Evolutionary conservation across 2,888 invertebrate species (phyloP).

Genomic region (Scaptomyza flava): DNA sequence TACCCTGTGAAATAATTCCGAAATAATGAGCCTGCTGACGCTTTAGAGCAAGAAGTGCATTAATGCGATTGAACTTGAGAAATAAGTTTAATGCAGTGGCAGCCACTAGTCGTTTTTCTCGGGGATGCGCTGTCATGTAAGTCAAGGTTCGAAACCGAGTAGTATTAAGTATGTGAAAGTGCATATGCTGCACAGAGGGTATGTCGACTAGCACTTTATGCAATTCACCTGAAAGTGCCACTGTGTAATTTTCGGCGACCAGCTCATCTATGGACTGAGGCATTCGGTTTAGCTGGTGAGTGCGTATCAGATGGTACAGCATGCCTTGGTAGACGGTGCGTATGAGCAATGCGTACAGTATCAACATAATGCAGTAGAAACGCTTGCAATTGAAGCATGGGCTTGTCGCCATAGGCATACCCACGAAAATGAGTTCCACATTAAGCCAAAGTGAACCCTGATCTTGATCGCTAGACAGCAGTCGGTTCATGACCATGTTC

Average conservation of each 20-base stretch:
- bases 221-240: slow-evolving; percentile 37
- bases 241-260: slow-evolving; percentile 48
- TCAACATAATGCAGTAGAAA: slow-evolving; percentile 49
- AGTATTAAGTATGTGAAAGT: slow-evolving; percentile 15
- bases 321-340: slow-evolving; percentile 77
- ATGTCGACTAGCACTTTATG: slow-evolving; percentile 41
- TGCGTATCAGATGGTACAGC: slow-evolving; percentile 70
- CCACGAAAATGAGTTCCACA: slow-evolving; percentile 53
- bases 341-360: slow-evolving; percentile 65
- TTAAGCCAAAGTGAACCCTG: slow-evolving; percentile 23
- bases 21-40: slow-evolving; percentile 20
- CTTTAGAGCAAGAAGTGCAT: slow-evolving; percentile 9
- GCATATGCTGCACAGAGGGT: slow-evolving; percentile 40
- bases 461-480: slow-evolving; percentile 21
- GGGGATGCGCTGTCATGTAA: slow-evolving; percentile 27
- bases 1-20: slow-evolving; percentile 49
- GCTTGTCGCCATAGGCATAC: slow-evolving; percentile 49
- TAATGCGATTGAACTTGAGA: slow-evolving; percentile 40
- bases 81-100: slow-evolving; percentile 45
- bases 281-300: slow-evolving; percentile 48
- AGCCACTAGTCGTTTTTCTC: slow-evolving; percentile 25
- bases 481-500: slow-evolving; percentile 28
- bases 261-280: slow-evolving; percentile 58
- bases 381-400: slow-evolving; percentile 44
- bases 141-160: slow-evolving; percentile 19